phyloP scores from a whole-genome alignment of 2,113 vertebrate genomes.

The Speoplatyrhinus poulsoni region DNA sequence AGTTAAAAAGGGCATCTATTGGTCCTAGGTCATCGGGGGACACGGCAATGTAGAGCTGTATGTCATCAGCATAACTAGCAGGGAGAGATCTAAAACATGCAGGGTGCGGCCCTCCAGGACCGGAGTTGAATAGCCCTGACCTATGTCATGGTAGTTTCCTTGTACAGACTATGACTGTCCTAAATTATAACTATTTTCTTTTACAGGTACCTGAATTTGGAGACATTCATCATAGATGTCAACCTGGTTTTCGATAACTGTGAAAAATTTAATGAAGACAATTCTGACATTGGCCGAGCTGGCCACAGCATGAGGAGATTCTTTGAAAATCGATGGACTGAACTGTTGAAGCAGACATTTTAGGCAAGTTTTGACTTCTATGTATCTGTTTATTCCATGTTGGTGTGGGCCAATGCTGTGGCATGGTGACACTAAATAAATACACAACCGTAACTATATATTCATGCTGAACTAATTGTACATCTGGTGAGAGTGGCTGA shows the following conservation, averaged over 20 bases:
- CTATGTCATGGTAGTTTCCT: neutral
- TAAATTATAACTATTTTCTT: neutral
- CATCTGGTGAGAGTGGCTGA: conserved; percentile 50
- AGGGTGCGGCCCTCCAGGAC: too few species aligned
- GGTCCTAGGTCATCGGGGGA: too few species aligned
- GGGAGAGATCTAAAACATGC: too few species aligned
- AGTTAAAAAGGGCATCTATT: too few species aligned
- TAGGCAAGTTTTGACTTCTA: conserved; percentile 69
- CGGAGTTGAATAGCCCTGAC: too few species aligned
- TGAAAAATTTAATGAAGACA: conserved; percentile 91
- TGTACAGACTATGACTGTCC: neutral
- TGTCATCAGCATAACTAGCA: too few species aligned
- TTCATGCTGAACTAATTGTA: conserved; percentile 61
- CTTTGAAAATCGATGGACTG: conserved; percentile 89
- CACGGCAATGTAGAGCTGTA: too few species aligned
- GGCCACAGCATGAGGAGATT: conserved; percentile 89
- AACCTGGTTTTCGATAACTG: conserved; percentile 94
- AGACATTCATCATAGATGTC: conserved; percentile 87
- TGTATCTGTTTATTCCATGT: conserved; percentile 48
- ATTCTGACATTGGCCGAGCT: conserved; percentile 89
- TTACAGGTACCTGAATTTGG: conserved; percentile 84
- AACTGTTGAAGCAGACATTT: conserved; percentile 82
- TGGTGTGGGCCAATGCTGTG: conserved; percentile 35
- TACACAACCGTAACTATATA: conserved; percentile 43
- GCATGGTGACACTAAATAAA: conserved; percentile 71